A percentile compares a stretch with the other conserved stretches of the same genome.
These are phyloP conservation scores for Epirrhoe tristata DNA, from an alignment of 2,888 invertebrate genomes.

Conservation along the genomic window DNA sequence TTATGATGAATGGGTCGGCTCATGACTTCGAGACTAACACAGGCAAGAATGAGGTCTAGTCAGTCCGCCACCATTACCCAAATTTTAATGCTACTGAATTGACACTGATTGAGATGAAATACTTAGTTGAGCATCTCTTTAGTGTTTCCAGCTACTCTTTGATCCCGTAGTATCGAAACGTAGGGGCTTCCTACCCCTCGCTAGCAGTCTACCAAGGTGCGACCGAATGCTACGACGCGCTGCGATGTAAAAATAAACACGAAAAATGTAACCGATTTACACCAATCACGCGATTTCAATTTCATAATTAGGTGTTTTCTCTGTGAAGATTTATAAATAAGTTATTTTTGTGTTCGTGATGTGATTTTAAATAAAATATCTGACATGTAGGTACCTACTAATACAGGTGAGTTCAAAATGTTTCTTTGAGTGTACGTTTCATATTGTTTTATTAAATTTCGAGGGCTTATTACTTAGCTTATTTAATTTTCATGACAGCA, in stretches of 20 bases:
- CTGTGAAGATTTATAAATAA: slow-evolving; percentile 34
- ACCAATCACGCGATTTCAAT: slow-evolving; percentile 41
- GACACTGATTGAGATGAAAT: no score
- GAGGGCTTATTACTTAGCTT: neutral
- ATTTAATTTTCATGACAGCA: slow-evolving; percentile 2
- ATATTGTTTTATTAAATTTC: slow-evolving; percentile 11
- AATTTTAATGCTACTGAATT: no score
- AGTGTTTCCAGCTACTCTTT: slow-evolving; percentile 55
- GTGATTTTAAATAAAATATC: slow-evolving; percentile 39
- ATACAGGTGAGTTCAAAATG: slow-evolving; percentile 17
- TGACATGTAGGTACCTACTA: slow-evolving; percentile 6
- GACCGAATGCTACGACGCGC: slow-evolving; percentile 53
- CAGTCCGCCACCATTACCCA: no score
- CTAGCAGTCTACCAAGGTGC: slow-evolving; percentile 64
- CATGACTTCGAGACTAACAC: no score
- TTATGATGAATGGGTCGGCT: no score
- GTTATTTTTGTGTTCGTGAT: slow-evolving; percentile 51
- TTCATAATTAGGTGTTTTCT: slow-evolving; percentile 32
- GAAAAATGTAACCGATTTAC: slow-evolving; percentile 66
- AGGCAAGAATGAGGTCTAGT: no score
- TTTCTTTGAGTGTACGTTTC: slow-evolving; percentile 1
- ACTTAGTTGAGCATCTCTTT: slow-evolving; percentile 3
- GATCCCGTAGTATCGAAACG: slow-evolving; percentile 71
- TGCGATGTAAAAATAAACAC: slow-evolving; percentile 61
- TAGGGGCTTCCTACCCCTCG: slow-evolving; percentile 72